phyloP scores from a whole-genome alignment of 2,888 invertebrate species.

The Agrilus biguttatus region DNA sequence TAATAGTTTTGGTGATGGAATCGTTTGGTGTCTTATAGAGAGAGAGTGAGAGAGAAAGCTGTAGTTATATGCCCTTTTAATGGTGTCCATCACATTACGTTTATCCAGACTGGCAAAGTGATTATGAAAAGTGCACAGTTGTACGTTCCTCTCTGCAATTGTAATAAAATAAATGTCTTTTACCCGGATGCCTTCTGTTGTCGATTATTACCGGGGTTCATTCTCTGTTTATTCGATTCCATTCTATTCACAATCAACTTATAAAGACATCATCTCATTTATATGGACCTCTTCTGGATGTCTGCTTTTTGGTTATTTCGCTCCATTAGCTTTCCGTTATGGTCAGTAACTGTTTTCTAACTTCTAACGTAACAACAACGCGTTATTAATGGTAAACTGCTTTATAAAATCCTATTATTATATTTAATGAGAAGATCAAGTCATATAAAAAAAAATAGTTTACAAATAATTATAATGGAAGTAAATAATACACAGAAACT shows the following conservation, averaged over 20 bases:
- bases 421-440: too few species aligned
- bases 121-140: conserved; percentile 18
- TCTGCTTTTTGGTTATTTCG: conserved; percentile 8
- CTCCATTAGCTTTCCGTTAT: conserved; percentile 6
- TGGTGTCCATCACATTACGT: too few species aligned
- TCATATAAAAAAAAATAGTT: too few species aligned
- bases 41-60: too few species aligned
- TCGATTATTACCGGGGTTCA: conserved; percentile 18
- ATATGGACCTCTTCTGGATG: not conserved
- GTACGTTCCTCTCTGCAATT: conserved; percentile 20
- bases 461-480: too few species aligned
- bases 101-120: conserved; percentile 7
- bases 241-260: conserved; percentile 6
- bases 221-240: conserved; percentile 7
- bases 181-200: conserved; percentile 19
- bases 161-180: conserved; percentile 27
- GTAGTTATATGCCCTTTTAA: too few species aligned
- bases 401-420: too few species aligned
- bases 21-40: too few species aligned
- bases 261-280: conserved; percentile 8
- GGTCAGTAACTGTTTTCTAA: not conserved
- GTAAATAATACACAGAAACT: too few species aligned
- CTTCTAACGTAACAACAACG: too few species aligned
- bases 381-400: too few species aligned
- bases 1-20: too few species aligned